Percentiles rank a stretch among this genome's conserved stretches.
These are phyloP conservation scores for Discoglossus pictus DNA, from an alignment of 2,797 vertebrate genomes.

Conservation along the genomic window DNA sequence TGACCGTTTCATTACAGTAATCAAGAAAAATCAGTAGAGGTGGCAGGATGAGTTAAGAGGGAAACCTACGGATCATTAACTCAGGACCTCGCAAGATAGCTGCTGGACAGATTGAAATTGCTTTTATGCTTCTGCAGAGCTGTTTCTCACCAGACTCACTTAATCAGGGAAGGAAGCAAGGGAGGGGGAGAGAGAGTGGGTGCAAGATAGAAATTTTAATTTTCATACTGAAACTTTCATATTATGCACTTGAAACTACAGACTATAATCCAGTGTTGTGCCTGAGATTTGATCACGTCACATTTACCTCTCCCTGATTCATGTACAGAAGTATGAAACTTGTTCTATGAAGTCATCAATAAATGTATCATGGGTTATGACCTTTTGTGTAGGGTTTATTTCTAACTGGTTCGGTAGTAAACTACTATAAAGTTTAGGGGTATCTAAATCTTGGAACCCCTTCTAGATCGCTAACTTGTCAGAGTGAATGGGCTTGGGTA, in stretches of 20 bases:
- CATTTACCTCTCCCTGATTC: not conserved
- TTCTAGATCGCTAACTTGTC: no score
- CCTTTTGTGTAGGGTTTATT: no score
- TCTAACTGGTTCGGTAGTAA: no score
- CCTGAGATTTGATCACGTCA: constrained; percentile 1
- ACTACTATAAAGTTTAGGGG: no score
- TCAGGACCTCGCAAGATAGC: constrained; percentile 70
- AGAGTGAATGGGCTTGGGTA: no score
- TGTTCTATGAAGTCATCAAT: no score
- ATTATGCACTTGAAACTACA: constrained; percentile 36
- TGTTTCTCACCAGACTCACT: constrained; percentile 54
- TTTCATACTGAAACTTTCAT: constrained; percentile 50
- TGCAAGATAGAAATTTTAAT: constrained; percentile 48
- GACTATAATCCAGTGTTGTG: constrained; percentile 16
- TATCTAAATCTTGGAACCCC: no score
- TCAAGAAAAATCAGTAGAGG: constrained; percentile 75
- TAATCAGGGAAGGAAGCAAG: constrained; percentile 35
- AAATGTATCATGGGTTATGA: no score
- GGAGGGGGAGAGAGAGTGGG: constrained; percentile 15
- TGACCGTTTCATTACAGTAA: constrained; percentile 86
- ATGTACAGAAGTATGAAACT: constrained; percentile 4
- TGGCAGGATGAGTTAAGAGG: constrained; percentile 85
- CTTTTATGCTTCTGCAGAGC: constrained; percentile 60
- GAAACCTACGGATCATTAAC: constrained; percentile 80
- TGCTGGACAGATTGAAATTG: constrained; percentile 79